phyloP scores from a whole-genome alignment of 2,888 invertebrate species.

The Sabellastarte sp. region DNA sequence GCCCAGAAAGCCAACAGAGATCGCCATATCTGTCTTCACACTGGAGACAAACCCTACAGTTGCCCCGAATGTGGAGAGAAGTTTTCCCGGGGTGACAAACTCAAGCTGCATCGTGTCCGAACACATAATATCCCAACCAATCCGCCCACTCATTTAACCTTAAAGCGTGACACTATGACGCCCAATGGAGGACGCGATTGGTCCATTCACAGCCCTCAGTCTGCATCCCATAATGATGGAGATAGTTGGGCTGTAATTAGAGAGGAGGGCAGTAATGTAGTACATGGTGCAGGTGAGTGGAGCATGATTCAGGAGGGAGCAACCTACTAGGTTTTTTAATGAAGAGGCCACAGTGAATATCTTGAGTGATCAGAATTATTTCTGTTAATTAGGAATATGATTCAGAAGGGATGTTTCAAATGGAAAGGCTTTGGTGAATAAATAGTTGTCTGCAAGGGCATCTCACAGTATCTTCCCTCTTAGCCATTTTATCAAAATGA shows the following conservation, averaged over 20 bases:
- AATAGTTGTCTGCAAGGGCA: too few relatives aligned
- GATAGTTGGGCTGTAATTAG: not conserved
- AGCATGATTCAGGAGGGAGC: not conserved
- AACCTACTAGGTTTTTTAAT: too few relatives aligned
- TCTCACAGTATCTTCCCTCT: too few relatives aligned
- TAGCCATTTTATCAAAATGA: too few relatives aligned
- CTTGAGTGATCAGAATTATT: too few relatives aligned
- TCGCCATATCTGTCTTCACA: constrained; percentile 55
- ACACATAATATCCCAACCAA: constrained; percentile 18
- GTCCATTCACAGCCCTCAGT: not conserved
- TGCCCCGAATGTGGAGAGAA: constrained; percentile 31
- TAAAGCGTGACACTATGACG: not conserved
- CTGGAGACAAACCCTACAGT: constrained; percentile 47
- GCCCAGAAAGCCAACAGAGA: constrained; percentile 55
- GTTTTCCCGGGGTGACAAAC: constrained; percentile 35
- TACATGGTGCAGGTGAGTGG: constrained; percentile 1
- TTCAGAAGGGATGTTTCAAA: too few relatives aligned
- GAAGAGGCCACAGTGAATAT: too few relatives aligned
- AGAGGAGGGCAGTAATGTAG: not conserved
- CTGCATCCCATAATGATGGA: not conserved
- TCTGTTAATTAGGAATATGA: too few relatives aligned
- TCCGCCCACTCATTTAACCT: not conserved
- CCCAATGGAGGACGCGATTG: not conserved
- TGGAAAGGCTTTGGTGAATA: too few relatives aligned
- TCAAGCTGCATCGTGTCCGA: constrained; percentile 30